Percentiles rank a stretch among this genome's conserved stretches.
Conservation (phyloP, 2,797 vertebrate genomes). For the Malacoctenus gilli region DNA sequence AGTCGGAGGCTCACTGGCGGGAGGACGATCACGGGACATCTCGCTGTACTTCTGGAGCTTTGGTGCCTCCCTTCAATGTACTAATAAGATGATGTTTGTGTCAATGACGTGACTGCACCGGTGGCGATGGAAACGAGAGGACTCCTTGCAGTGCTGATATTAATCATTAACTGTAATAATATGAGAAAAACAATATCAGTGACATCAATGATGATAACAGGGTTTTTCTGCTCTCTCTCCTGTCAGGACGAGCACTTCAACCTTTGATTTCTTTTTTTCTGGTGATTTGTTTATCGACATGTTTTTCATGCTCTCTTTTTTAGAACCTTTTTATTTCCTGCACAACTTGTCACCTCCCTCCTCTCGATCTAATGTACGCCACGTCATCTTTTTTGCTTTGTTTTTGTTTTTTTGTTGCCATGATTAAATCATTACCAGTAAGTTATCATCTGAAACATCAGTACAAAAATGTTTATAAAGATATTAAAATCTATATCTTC, state of each 20-base stretch:
- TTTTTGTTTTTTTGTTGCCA: no score
- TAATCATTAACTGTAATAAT: constrained; percentile 81
- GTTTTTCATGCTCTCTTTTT: constrained; percentile 76
- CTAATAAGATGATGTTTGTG: constrained; percentile 75
- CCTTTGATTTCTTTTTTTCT: constrained; percentile 63
- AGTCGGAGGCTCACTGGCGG: constrained; percentile 24
- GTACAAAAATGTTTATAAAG: constrained; percentile 92
- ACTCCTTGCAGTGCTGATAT: constrained; percentile 78
- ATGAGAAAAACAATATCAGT: constrained; percentile 78
- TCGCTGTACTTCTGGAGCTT: constrained; percentile 65
- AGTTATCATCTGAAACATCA: constrained; percentile 80
- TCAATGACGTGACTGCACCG: constrained; percentile 75
- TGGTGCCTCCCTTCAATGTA: constrained; percentile 69
- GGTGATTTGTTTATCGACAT: constrained; percentile 62
- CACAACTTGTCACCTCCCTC: constrained; percentile 67
- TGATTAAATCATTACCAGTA: constrained; percentile 75
- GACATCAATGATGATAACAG: constrained; percentile 83
- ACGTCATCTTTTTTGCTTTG: constrained; percentile 58
- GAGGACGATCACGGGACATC: constrained; percentile 39
- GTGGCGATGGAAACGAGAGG: constrained; percentile 61
- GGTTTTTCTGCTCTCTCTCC: constrained; percentile 80
- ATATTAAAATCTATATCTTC: constrained; percentile 92
- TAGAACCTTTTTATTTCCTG: constrained; percentile 68
- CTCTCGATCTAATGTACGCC: constrained; percentile 57
- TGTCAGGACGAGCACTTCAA: constrained; percentile 48